These are phyloP conservation scores for Aldrovandia affinis DNA, from an alignment of 2,797 vertebrate species.

Conservation along the genomic window DNA sequence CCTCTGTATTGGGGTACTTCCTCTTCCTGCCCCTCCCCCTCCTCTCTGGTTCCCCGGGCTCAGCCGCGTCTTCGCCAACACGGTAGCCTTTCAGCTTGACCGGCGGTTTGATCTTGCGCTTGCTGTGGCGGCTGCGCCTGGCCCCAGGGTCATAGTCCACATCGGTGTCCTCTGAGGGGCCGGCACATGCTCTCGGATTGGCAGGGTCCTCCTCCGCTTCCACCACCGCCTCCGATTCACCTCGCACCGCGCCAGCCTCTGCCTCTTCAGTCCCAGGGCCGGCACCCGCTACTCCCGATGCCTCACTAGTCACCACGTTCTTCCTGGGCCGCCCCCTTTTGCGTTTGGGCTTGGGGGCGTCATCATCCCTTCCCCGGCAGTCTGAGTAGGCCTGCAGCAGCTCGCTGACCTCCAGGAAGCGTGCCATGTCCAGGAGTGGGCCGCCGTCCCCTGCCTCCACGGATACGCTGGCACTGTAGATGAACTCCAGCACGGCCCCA, in stretches of 20 bases:
- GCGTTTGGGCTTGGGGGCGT: conserved; percentile 63
- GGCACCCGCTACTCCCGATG: conserved; percentile 38
- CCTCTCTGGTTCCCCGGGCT: conserved; percentile 69
- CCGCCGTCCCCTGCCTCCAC: conserved; percentile 76
- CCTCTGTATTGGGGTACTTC: conserved; percentile 78
- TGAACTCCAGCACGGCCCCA: conserved; percentile 85
- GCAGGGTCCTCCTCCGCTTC: neutral
- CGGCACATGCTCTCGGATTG: neutral
- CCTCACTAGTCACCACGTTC: conserved; percentile 48
- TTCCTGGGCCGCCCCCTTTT: conserved; percentile 89
- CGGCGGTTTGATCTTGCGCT: conserved; percentile 82
- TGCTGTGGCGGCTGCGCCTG: conserved; percentile 77
- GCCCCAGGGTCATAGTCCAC: conserved; percentile 68
- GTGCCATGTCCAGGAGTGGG: conserved; percentile 85
- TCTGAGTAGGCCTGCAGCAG: conserved; percentile 82
- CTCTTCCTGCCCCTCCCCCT: conserved; percentile 75
- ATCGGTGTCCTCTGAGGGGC: conserved; percentile 54
- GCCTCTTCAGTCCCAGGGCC: conserved; percentile 21
- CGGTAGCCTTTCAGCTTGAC: conserved; percentile 87
- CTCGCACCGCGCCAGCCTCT: conserved; percentile 16
- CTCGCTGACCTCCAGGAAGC: conserved; percentile 83
- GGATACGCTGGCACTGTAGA: conserved; percentile 87
- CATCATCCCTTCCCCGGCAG: conserved; percentile 49
- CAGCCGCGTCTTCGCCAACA: conserved; percentile 73
- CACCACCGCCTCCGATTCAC: neutral